Base-by-base conservation (phyloP, 2,797 vertebrate species). In the Sebastes umbrosus region DNA sequence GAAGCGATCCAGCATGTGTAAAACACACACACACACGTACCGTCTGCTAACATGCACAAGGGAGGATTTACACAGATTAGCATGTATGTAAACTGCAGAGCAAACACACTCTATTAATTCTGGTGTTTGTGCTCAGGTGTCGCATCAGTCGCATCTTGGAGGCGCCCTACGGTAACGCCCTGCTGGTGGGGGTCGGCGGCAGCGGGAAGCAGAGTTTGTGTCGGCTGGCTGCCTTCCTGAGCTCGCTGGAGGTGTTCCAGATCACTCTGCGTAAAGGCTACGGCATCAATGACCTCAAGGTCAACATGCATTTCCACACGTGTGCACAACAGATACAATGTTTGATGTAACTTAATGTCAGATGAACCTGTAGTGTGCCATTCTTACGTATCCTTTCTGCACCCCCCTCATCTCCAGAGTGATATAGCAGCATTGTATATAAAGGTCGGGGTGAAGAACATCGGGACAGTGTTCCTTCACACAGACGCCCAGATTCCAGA, bases 391-490 rank as follows among this genome's bases (percentile, higher is more conserved):
- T 27, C 75, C 8, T 55, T 27, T 54, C 64, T 78, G 8, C 22
- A 36, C 18, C 69, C 69, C 16, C 34, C 62, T 36, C 27, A 11
- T 86, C 25, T 84, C 12, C 86, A 96, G 96, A 96, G 95, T 87
- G 96, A 96, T 80, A 96, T 97, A 14, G 95, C 91, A 75, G 88
- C 93, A 2, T 85, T 97, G 90, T 97, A 96, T 75, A 97, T 97
- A 80, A 94, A 95, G 88, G 95, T 95, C 72, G 95, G 95, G 70
- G 95, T 95, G 84, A 96, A 96, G 92, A 97, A 96, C 71, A 94
- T 95, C 2, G 90, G 94, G 31, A 94, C 94, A 4, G 87, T 96
- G 46, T 95, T 96, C 79, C 94, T 96, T 90, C 93, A 95, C 58
- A 94, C 91, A 24, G 95, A 94, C 25, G 94, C 96, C 77, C 95